Evolutionary conservation across 2,888 invertebrate species (phyloP).

Genomic region (Lasiommata megera): DNA sequence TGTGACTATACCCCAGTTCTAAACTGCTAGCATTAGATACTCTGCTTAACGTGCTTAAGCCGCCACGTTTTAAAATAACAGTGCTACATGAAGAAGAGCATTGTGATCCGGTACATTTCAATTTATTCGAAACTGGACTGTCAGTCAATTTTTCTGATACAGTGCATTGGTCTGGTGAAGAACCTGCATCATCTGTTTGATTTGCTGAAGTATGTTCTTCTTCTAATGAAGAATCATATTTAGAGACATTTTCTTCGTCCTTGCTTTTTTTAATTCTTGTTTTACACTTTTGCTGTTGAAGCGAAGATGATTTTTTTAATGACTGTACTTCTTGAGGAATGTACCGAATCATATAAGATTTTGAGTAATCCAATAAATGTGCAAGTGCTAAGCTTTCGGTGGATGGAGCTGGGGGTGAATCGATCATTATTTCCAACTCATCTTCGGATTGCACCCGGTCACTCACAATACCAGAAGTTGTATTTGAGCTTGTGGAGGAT

Average conservation of each 20-base stretch:
- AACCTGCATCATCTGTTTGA: constrained; percentile 58
- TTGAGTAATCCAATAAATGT: constrained; percentile 85
- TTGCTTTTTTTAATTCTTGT: constrained; percentile 52
- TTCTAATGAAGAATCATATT: constrained; percentile 50
- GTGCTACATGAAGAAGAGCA: constrained; percentile 94
- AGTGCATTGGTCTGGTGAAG: constrained; percentile 61
- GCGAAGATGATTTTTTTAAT: constrained; percentile 60
- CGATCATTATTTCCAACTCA: constrained; percentile 94
- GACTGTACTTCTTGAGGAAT: constrained; percentile 52
- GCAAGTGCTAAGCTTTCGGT: constrained; percentile 92
- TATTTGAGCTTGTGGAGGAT: constrained; percentile 97
- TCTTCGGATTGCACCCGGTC: constrained; percentile 97
- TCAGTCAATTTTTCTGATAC: constrained; percentile 75
- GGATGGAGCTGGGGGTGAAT: constrained; percentile 91
- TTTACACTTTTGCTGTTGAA: constrained; percentile 64
- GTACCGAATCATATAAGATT: constrained; percentile 64
- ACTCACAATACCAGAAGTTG: constrained; percentile 97
- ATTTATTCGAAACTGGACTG: constrained; percentile 80
- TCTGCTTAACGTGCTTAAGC: constrained; percentile 78
- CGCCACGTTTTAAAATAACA: constrained; percentile 86
- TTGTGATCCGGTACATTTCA: constrained; percentile 88
- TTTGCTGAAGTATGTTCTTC: constrained; percentile 42
- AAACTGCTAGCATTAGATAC: constrained; percentile 90
- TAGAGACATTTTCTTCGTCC: constrained; percentile 52
- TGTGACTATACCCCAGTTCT: constrained; percentile 92